These are phyloP conservation scores for Chelon auratus DNA, from an alignment of 2,797 vertebrate species.

Conservation along the genomic window DNA sequence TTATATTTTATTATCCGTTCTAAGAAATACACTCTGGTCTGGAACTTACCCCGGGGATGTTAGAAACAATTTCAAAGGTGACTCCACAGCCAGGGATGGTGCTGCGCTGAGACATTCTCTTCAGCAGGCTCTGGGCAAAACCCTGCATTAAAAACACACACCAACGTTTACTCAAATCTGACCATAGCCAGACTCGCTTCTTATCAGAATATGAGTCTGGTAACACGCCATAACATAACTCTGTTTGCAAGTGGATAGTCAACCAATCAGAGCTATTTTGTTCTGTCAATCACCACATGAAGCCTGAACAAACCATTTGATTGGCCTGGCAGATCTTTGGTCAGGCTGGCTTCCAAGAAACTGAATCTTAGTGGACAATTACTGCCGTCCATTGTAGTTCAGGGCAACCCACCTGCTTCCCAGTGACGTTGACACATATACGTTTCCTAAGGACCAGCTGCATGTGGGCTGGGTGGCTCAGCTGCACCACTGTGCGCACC, in stretches of 20 bases:
- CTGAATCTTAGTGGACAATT: too few species aligned
- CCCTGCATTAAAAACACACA: slow-evolving; percentile 81
- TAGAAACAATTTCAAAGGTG: slow-evolving; percentile 96
- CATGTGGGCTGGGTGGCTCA: slow-evolving; percentile 95
- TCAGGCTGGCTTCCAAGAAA: too few species aligned
- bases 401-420: slow-evolving; percentile 73
- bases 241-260: too few species aligned
- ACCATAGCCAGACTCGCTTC: too few species aligned
- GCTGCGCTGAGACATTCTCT: slow-evolving; percentile 93
- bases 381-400: too few species aligned
- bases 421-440: slow-evolving; percentile 90
- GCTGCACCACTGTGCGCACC: slow-evolving; percentile 86
- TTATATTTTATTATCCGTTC: neutral
- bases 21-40: neutral
- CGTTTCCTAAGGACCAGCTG: slow-evolving; percentile 93
- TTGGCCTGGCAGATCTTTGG: too few species aligned
- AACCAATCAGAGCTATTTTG: too few species aligned
- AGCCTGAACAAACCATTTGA: too few species aligned
- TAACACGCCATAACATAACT: too few species aligned
- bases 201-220: too few species aligned
- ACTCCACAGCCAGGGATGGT: slow-evolving; percentile 92
- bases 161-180: neutral
- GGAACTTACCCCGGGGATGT: slow-evolving; percentile 92
- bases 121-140: slow-evolving; percentile 94
- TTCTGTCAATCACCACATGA: too few species aligned